Conservation (phyloP, 2,888 invertebrate species). For the Sphaerophoria rueppellii region DNA sequence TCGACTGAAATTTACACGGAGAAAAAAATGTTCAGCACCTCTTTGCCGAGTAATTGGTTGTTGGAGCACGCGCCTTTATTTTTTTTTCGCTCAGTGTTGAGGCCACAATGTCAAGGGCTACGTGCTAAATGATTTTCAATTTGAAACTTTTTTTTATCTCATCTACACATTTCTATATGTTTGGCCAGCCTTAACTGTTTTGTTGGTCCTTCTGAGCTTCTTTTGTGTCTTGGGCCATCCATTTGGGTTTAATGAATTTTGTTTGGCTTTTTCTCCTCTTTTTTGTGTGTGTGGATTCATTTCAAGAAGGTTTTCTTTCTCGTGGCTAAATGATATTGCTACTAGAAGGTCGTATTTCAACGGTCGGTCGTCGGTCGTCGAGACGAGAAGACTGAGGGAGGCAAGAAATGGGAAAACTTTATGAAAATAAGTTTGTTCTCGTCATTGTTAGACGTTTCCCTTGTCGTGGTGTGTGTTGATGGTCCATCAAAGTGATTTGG, state of each 20-base stretch:
- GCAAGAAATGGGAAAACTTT: background rate
- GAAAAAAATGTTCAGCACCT: background rate
- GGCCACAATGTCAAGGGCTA: constrained; percentile 45
- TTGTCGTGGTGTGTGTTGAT: background rate
- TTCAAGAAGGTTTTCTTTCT: constrained; percentile 8
- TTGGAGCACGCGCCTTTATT: no score
- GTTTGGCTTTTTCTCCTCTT: constrained; percentile 21
- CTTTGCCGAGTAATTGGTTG: no score
- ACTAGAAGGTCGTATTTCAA: constrained; percentile 1
- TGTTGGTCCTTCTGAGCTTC: constrained; percentile 42
- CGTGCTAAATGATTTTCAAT: constrained; percentile 59
- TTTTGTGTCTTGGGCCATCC: constrained; percentile 47
- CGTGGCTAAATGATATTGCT: constrained; percentile 6
- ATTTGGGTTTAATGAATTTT: constrained; percentile 65
- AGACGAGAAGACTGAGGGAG: constrained; percentile 33
- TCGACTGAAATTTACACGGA: background rate
- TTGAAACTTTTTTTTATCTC: constrained; percentile 26
- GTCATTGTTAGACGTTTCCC: no score
- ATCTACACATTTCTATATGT: background rate
- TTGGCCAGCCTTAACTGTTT: background rate
- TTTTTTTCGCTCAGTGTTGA: constrained; percentile 3
- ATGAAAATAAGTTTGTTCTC: constrained; percentile 48
- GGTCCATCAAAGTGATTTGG: constrained; percentile 9
- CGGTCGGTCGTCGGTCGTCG: no score
- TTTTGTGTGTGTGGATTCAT: constrained; percentile 45